Base-by-base conservation (phyloP, 1,140 invertebrate genomes). In the Drosophila equinoxialis region DNA sequence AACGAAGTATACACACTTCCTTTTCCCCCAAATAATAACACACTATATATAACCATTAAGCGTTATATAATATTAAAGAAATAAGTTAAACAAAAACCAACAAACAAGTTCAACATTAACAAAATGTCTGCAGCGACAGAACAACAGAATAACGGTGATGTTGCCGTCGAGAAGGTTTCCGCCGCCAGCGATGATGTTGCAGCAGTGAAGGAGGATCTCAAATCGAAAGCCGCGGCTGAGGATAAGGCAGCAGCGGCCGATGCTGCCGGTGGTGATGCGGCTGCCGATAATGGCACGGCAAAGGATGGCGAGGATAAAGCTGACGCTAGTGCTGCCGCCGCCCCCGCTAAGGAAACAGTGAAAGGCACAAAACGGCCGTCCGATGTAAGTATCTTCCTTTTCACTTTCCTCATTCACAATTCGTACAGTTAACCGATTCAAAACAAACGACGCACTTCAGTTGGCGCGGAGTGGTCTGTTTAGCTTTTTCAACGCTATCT, bases 71-170 rank as follows among this genome's bases (percentile, higher is more conserved):
- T 68, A 78, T 71, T 70, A 76, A 70, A 81, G 62, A 71, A 74
- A 63, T 45, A 62, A 64, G 62, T 74, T 63, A 71, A 42, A 67
- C 59, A 66, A 71, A 72, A 68, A 68, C 41, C 41, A 69, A 87
- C 51, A 59, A 69, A 65, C 65, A 68, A 39, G 69, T 59, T 71
- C 35, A 79, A 74, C 76, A 81, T 39, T 35, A 68, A 71, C 67
- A 91, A 65, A 84, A 91, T 91, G 90, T 91, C 90, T 80, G 90
- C 90, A 71, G 90, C 87, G 74, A 91, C 90, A 90, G 90, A 91
- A 91, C 86, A 91, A 90, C 84, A 89, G 59, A 91, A 91, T 75
- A 91, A 91, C 74, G 90, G 90, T 45, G 90, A 91, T 86, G 83
- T 91, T 74, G 90, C 90, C 68, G 87, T 91, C 45, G 90, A 91